Evolutionary conservation across 2,113 vertebrate genomes (phyloP).

Genomic region (Phalacrocorax carbo): DNA sequence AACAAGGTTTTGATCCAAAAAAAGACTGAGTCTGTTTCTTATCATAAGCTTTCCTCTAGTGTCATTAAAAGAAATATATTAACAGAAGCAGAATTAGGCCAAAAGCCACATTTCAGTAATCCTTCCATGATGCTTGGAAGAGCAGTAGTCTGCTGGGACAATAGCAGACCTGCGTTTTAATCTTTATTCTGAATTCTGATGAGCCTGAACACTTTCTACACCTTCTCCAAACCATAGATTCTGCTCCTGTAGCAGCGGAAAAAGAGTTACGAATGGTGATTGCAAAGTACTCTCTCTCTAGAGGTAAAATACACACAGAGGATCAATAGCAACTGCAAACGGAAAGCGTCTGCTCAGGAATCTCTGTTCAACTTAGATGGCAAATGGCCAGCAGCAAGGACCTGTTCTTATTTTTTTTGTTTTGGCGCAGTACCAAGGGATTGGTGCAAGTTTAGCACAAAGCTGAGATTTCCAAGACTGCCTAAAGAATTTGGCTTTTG

Average conservation of each 20-base stretch:
- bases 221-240: neutral
- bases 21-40: neutral
- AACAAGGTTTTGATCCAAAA: neutral
- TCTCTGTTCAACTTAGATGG: neutral
- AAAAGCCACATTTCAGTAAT: neutral
- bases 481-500: neutral
- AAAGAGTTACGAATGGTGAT: neutral
- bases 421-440: neutral
- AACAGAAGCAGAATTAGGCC: neutral
- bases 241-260: neutral
- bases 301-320: neutral
- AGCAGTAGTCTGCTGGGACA: neutral
- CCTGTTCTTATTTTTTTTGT: neutral
- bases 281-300: neutral
- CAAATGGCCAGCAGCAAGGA: neutral
- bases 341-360: neutral
- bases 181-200: neutral
- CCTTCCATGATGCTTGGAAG: neutral
- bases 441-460: neutral
- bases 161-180: neutral
- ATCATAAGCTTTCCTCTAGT: neutral
- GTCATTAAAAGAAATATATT: neutral
- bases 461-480: neutral
- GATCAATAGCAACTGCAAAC: neutral
- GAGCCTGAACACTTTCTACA: neutral